phyloP scores from a whole-genome alignment of 2,888 invertebrate genomes.

The Prosopocoilus inquinatus region DNA sequence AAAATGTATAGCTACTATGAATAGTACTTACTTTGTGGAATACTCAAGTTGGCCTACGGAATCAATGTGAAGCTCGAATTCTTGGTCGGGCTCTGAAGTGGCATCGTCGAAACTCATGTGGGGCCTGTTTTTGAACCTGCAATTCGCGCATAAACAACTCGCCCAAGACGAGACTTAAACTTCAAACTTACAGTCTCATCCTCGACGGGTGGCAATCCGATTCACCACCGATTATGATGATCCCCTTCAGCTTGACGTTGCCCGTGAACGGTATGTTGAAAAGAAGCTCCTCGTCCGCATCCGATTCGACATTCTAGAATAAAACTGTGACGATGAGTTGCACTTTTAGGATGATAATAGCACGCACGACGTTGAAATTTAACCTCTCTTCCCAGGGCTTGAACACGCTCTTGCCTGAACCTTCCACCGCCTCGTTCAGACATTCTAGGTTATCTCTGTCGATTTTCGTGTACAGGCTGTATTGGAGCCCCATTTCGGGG shows the following conservation, averaged over 20 bases:
- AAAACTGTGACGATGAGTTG: constrained; percentile 14
- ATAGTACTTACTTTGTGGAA: constrained; percentile 73
- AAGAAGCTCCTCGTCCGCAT: constrained; percentile 91
- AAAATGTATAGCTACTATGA: background rate
- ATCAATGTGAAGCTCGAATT: constrained; percentile 83
- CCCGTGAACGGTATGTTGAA: constrained; percentile 98
- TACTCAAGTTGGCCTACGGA: constrained; percentile 81
- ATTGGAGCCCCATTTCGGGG: constrained; percentile 71
- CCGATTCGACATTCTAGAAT: constrained; percentile 89
- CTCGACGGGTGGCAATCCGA: constrained; percentile 80
- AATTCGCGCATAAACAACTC: constrained; percentile 26
- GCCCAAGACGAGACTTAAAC: background rate
- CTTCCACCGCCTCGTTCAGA: constrained; percentile 84
- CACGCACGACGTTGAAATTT: constrained; percentile 68
- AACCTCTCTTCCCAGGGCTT: constrained; percentile 88
- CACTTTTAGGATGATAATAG: background rate
- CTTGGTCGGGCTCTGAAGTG: constrained; percentile 73
- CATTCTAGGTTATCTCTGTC: constrained; percentile 84
- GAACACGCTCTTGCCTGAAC: constrained; percentile 85
- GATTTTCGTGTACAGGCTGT: constrained; percentile 86
- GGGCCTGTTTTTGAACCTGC: constrained; percentile 88
- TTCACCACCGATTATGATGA: constrained; percentile 89
- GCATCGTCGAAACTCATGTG: constrained; percentile 94
- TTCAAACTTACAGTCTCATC: constrained; percentile 74
- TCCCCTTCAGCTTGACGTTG: constrained; percentile 91